Evolutionary conservation across 1,140 invertebrate species (phyloP).

Genomic region (Caenorhabditis remanei): DNA sequence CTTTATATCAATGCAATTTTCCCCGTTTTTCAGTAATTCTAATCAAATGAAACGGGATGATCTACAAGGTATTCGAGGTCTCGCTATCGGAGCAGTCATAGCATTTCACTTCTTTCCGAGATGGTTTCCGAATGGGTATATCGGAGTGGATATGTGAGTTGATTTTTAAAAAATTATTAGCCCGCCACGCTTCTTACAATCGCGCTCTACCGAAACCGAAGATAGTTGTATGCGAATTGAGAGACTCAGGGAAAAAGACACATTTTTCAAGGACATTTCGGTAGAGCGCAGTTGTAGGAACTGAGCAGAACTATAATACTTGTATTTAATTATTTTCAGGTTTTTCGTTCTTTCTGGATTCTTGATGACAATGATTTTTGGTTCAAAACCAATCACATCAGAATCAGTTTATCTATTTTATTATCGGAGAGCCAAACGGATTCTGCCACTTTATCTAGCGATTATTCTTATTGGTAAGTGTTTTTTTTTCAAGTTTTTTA

Average conservation of each 20-base stretch:
- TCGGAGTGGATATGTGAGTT: slow-evolving; percentile 62
- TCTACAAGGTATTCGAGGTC: slow-evolving; percentile 56
- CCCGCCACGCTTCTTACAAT: too few species aligned
- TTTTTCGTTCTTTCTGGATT: slow-evolving; percentile 54
- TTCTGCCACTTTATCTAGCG: slow-evolving; percentile 40
- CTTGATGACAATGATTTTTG: slow-evolving; percentile 56
- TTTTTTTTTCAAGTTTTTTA: background rate
- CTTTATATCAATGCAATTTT: background rate
- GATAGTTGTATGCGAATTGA: too few species aligned
- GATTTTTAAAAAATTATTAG: background rate
- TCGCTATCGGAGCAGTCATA: slow-evolving; percentile 48
- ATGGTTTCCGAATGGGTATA: slow-evolving; percentile 57
- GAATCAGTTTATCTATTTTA: slow-evolving; percentile 42
- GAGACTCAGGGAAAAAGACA: too few species aligned
- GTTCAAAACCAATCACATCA: slow-evolving; percentile 40
- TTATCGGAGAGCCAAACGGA: slow-evolving; percentile 35
- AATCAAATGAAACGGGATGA: slow-evolving; percentile 53
- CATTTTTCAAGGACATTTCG: too few species aligned
- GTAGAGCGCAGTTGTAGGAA: too few species aligned
- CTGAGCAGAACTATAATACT: too few species aligned
- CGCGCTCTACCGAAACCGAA: too few species aligned
- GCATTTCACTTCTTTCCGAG: slow-evolving; percentile 57
- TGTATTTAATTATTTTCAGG: background rate
- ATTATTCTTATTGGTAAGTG: slow-evolving; percentile 44
- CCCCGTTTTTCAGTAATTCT: slow-evolving; percentile 24